Percentiles rank a stretch among this genome's conserved stretches.
phyloP scores from a whole-genome alignment of 2,797 vertebrate genomes.

The Linurgus olivaceus region DNA sequence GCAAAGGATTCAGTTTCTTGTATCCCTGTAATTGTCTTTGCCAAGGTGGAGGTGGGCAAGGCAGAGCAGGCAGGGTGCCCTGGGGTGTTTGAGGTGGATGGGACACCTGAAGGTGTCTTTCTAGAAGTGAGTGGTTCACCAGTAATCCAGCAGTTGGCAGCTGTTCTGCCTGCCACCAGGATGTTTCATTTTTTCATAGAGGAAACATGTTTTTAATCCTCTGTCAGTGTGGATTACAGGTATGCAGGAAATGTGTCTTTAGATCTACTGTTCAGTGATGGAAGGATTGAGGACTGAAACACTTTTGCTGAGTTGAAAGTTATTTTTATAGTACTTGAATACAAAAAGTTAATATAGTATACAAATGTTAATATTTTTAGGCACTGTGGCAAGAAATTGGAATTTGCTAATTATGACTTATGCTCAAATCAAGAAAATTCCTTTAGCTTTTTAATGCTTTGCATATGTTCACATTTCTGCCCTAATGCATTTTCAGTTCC shows the following conservation, averaged over 20 bases:
- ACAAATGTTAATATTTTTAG: not conserved
- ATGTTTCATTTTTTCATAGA: not conserved
- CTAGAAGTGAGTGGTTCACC: not conserved
- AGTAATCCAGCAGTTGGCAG: not conserved
- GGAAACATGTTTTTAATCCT: not conserved
- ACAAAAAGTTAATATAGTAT: not conserved
- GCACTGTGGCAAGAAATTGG: not conserved
- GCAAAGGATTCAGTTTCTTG: not conserved
- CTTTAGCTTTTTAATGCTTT: not conserved
- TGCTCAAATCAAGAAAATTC: not conserved
- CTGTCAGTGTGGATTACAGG: not conserved
- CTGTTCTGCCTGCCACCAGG: not conserved
- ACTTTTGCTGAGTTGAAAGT: not conserved
- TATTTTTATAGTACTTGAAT: not conserved
- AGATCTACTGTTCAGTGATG: not conserved
- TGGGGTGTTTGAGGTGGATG: not conserved
- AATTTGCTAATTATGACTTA: not conserved
- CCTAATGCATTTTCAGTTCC: not conserved
- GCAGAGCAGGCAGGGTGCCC: not conserved
- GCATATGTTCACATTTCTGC: not conserved
- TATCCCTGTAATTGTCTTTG: not conserved
- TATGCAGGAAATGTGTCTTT: not conserved
- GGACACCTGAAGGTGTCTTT: not conserved
- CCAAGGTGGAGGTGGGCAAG: fast-evolving
- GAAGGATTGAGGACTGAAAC: not conserved